These are phyloP conservation scores for Antechinus stuartii DNA, from an alignment of 2,113 vertebrate species.

Conservation along the genomic window DNA sequence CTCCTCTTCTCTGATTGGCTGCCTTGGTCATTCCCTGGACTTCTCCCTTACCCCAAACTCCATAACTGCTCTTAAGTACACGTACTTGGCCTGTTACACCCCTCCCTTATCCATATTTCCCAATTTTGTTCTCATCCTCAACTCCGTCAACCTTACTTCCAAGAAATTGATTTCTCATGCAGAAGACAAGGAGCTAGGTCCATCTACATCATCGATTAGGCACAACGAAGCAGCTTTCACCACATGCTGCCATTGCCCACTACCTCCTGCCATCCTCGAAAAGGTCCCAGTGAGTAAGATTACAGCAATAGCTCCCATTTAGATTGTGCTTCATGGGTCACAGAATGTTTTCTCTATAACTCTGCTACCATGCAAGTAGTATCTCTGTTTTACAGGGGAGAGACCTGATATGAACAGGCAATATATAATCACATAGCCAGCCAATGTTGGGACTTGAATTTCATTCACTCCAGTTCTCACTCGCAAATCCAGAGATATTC, in stretches of 20 bases:
- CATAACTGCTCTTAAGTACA: background rate
- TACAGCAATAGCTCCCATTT: background rate
- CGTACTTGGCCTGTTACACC: background rate
- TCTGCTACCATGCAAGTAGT: background rate
- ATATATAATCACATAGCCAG: background rate
- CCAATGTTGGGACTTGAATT: background rate
- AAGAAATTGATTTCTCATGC: background rate
- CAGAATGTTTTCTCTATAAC: background rate
- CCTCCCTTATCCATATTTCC: background rate
- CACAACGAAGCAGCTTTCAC: constrained; percentile 1
- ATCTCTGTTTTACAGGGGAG: background rate
- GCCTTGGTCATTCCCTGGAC: background rate
- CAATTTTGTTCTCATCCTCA: background rate
- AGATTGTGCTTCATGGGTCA: background rate
- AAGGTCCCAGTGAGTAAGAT: background rate
- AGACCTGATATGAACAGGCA: background rate
- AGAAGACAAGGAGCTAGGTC: background rate
- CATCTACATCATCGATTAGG: background rate
- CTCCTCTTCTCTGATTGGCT: background rate
- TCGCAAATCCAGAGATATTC: background rate
- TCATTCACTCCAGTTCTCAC: background rate
- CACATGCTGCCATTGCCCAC: background rate
- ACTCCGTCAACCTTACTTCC: background rate
- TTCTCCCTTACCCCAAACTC: background rate
- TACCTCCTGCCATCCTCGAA: background rate